These are phyloP conservation scores for Ianthella basta DNA, from an alignment of 37 sponge, comb jelly and placozoan species.

Conservation along the genomic window DNA sequence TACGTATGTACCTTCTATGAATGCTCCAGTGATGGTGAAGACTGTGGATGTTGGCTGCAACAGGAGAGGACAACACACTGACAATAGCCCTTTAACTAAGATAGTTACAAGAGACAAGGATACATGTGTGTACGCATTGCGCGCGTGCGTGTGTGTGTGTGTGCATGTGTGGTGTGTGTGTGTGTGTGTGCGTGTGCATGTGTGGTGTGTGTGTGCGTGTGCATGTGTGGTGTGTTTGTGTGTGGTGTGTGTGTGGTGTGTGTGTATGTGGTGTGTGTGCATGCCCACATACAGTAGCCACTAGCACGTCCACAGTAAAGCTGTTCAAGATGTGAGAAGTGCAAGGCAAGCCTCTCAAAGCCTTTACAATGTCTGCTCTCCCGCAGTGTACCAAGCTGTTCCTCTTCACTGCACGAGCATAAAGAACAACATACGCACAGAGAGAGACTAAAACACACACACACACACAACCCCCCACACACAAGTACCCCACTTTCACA, in stretches of 20 bases:
- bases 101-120: no score
- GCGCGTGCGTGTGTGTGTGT: constrained; percentile 22
- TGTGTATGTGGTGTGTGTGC: background rate
- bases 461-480: background rate
- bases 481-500: background rate
- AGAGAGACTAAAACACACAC: background rate
- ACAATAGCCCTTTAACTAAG: no score
- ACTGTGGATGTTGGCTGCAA: background rate
- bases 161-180: constrained; percentile 18
- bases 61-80: no score
- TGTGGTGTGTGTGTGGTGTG: no score
- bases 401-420: background rate
- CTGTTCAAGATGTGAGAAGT: constrained; percentile 21
- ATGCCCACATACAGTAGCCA: background rate
- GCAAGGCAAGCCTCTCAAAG: background rate
- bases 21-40: constrained; percentile 28
- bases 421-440: no score
- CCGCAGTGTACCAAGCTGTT: constrained; percentile 13
- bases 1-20: background rate
- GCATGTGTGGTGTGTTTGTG: background rate
- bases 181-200: constrained; percentile 28
- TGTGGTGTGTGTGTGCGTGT: constrained; percentile 22
- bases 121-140: no score
- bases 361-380: constrained; percentile 8
- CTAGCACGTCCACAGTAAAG: constrained; percentile 17